Base-by-base conservation (phyloP, 1,140 invertebrate genomes). In the Lithobius niger region DNA sequence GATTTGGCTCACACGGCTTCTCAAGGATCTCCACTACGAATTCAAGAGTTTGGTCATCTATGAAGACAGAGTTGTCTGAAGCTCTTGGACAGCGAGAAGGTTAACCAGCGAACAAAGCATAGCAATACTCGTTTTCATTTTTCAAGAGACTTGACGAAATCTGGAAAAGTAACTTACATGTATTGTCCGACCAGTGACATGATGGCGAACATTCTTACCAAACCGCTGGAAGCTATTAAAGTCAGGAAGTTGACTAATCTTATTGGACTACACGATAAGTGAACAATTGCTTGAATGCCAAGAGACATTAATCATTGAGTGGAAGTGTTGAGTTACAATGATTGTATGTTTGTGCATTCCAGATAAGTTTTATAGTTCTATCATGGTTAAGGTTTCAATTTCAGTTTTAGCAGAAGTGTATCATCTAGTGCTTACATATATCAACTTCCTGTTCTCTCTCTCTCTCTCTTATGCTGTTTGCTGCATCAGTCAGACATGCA, bases 1-100 rank as follows among this genome's bases (percentile, higher is more conserved):
- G n/a, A 36, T 36, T n/a, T 36, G 31, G 48, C 4, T 36, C 55
- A 25, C 60, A 58, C 18, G 56, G 64, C 53, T 61, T 51, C 31
- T 36, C 6, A 36, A 36, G 31, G 31, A 36, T 36, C n/a, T 36
- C n/a, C 31, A 36, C 6, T 10, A 10, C n/a, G 31, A 36, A 36
- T 36, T n/a, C 6, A 6, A 36, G n/a, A 36, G n/a, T n/a, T n/a
- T 36, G 31, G 31, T 36, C 6, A 36, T 36, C 6, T 36, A 10
- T 36, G 31, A 36, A n/a, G n/a, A 36, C 31, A 36, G n/a, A 36
- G n/a, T 36, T 36, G 31, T 36, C n/a, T 36, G 31, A 36, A 36
- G 31, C 31, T 36, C 6, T 36, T 36, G 6, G 31, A 36, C n/a
- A 10, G 31, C n/a, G 31, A 36, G 31, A 36, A 36, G n/a, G 31